phyloP scores from a whole-genome alignment of 2,888 invertebrate species.

The Drosophila emarginata region DNA sequence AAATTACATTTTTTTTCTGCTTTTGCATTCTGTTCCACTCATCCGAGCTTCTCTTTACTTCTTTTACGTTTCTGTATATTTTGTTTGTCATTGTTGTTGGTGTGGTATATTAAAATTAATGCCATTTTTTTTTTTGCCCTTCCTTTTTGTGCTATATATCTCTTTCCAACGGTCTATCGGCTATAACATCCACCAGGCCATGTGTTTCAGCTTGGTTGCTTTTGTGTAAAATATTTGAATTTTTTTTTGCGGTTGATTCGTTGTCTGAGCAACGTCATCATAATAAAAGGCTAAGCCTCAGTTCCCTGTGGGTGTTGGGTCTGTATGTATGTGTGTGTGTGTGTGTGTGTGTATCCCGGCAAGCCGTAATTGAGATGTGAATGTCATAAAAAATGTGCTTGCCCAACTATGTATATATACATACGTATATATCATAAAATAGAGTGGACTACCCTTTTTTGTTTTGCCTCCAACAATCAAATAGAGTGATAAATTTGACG shows the following conservation, averaged over 20 bases:
- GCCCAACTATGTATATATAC: not conserved
- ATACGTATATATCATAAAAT: conserved; percentile 9
- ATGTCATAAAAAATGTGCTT: conserved; percentile 19
- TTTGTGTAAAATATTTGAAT: conserved; percentile 30
- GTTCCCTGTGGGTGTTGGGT: not conserved
- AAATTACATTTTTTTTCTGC: conserved; percentile 23
- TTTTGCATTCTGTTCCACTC: conserved; percentile 1
- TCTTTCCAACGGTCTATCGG: not conserved
- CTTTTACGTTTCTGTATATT: not conserved
- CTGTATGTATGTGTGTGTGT: not conserved
- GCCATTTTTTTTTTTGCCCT: conserved; percentile 37
- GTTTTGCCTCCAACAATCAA: not conserved
- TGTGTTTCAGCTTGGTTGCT: conserved; percentile 32
- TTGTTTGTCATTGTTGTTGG: conserved; percentile 2
- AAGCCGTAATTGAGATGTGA: conserved; percentile 30
- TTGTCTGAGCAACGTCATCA: conserved; percentile 39
- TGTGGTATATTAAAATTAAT: conserved; percentile 41
- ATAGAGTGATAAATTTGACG: conserved; percentile 12
- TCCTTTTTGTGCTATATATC: conserved; percentile 16
- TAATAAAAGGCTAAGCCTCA: conserved; percentile 32
- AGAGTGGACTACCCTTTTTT: conserved; percentile 1
- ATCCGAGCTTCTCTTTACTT: conserved; percentile 1
- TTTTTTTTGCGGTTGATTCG: conserved; percentile 58
- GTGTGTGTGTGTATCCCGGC: not conserved
- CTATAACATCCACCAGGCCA: not conserved